These are phyloP conservation scores for Vimba vimba DNA, from an alignment of 2,113 vertebrate species.

Conservation along the genomic window DNA sequence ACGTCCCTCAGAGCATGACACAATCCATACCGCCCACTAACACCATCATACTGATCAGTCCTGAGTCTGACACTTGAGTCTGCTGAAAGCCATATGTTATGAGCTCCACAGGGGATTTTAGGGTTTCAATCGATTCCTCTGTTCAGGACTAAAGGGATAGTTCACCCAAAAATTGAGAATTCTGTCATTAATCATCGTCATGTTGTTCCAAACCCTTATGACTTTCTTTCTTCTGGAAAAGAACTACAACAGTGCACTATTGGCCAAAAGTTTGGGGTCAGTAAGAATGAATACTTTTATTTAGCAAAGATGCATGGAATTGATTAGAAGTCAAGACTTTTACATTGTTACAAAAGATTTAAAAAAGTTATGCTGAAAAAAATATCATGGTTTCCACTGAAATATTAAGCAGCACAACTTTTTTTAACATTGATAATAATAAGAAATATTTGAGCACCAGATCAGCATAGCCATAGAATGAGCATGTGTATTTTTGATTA, in stretches of 20 bases:
- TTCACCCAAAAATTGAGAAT: background rate
- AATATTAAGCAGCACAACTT: too few relatives aligned
- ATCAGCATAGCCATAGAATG: too few relatives aligned
- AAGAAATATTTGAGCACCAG: too few relatives aligned
- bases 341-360: background rate
- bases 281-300: background rate
- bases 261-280: background rate
- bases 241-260: background rate
- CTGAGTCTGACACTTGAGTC: background rate
- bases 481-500: too few relatives aligned
- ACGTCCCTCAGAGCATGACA: constrained; percentile 61
- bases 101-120: background rate
- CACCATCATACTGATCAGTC: background rate
- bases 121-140: background rate
- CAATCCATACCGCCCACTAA: background rate
- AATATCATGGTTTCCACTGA: too few relatives aligned
- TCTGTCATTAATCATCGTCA: background rate
- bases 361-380: too few relatives aligned
- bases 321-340: background rate
- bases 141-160: background rate
- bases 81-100: background rate
- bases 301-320: background rate
- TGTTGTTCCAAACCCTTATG: background rate
- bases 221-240: background rate
- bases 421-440: too few relatives aligned